These are phyloP conservation scores for Zaprionus africanus DNA, from an alignment of 1,140 invertebrate species.

Conservation along the genomic window DNA sequence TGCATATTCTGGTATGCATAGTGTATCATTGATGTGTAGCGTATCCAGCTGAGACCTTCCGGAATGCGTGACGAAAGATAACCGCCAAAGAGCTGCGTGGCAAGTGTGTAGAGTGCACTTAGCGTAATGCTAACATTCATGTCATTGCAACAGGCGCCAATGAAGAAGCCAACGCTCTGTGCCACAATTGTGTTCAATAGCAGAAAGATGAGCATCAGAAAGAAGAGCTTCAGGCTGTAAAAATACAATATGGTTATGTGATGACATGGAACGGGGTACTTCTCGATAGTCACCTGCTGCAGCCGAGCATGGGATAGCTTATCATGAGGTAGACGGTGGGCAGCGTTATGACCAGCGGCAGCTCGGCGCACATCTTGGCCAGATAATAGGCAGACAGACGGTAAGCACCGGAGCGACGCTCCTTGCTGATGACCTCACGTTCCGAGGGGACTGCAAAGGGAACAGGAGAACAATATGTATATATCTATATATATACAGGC, in stretches of 20 bases:
- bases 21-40: conserved; percentile 92
- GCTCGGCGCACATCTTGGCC: conserved; percentile 93
- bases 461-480: too few relatives aligned
- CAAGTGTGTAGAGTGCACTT: conserved; percentile 91
- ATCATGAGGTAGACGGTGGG: conserved; percentile 92
- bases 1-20: conserved; percentile 95
- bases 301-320: conserved; percentile 91
- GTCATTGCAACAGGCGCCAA: conserved; percentile 92
- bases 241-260: conserved; percentile 49
- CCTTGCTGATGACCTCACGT: conserved; percentile 93
- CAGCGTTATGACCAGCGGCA: conserved; percentile 91
- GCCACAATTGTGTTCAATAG: conserved; percentile 92
- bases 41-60: conserved; percentile 91
- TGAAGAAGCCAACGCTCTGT: conserved; percentile 93
- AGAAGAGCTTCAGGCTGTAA: conserved; percentile 87
- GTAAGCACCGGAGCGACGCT: conserved; percentile 92
- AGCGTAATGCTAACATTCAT: conserved; percentile 92
- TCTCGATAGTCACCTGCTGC: conserved; percentile 64
- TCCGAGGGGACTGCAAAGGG: conserved; percentile 90
- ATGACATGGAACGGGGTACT: not conserved
- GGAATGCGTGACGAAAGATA: conserved; percentile 92
- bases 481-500: too few relatives aligned
- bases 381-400: conserved; percentile 93
- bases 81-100: conserved; percentile 92
- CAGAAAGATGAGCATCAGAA: conserved; percentile 89